These are phyloP conservation scores for Nysson spinosus DNA, from an alignment of 2,888 invertebrate genomes.

Conservation along the genomic window DNA sequence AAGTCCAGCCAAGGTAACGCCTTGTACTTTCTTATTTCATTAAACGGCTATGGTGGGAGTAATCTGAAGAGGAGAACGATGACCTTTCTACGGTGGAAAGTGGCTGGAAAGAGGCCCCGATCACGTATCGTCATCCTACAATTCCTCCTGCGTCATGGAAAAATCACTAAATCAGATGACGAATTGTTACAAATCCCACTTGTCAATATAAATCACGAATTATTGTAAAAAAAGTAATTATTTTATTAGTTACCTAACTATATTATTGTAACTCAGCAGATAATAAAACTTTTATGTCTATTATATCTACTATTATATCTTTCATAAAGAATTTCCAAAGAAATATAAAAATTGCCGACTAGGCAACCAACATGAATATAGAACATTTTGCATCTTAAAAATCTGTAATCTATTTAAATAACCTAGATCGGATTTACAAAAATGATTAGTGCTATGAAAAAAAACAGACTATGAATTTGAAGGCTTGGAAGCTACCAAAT, in stretches of 20 bases:
- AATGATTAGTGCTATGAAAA: constrained; percentile 41
- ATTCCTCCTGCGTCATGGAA: not conserved
- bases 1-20: constrained; percentile 54
- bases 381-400: constrained; percentile 5
- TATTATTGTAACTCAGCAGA: too few relatives aligned
- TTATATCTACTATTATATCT: not conserved
- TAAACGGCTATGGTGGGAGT: constrained; percentile 45
- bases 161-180: too few relatives aligned
- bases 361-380: constrained; percentile 1
- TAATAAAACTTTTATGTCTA: too few relatives aligned
- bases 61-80: constrained; percentile 51
- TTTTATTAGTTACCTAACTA: too few relatives aligned
- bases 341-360: not conserved
- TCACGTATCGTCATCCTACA: not conserved
- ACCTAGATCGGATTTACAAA: constrained; percentile 26
- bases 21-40: constrained; percentile 68
- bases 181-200: too few relatives aligned
- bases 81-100: constrained; percentile 47
- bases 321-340: not conserved
- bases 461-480: constrained; percentile 47
- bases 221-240: too few relatives aligned
- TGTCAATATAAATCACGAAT: too few relatives aligned
- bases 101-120: too few relatives aligned
- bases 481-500: constrained; percentile 26
- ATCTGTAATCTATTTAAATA: not conserved